Conservation (phyloP, 1,140 invertebrate genomes). For the Tetragonula clypearis region DNA sequence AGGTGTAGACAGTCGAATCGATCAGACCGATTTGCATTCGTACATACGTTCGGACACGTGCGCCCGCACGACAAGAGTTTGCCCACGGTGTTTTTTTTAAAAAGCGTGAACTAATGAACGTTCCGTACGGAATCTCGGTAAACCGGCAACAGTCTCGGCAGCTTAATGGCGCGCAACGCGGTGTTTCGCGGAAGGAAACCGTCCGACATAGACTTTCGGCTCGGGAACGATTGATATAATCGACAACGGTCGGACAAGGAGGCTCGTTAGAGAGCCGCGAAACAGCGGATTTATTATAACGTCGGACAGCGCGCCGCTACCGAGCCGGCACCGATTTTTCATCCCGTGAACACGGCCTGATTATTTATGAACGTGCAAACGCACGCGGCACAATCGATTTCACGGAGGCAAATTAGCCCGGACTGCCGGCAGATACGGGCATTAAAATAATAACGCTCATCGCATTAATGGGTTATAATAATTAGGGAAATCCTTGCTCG, state of each 20-base stretch:
- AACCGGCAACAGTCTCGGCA: not conserved
- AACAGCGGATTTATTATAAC: constrained; percentile 71
- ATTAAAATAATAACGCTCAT: constrained; percentile 81
- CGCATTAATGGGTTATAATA: constrained; percentile 79
- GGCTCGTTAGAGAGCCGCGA: constrained; percentile 62
- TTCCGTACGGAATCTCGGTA: not conserved
- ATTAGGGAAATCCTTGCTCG: constrained; percentile 79
- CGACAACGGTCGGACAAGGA: constrained; percentile 35
- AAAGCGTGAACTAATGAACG: not conserved
- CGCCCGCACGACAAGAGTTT: not conserved
- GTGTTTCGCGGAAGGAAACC: constrained; percentile 27
- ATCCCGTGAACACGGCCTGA: constrained; percentile 73
- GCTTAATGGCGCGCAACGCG: constrained; percentile 4
- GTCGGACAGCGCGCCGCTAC: constrained; percentile 52
- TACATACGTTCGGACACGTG: too few species aligned
- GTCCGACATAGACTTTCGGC: constrained; percentile 4
- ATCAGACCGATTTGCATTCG: not conserved
- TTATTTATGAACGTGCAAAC: constrained; percentile 78
- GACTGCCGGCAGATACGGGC: constrained; percentile 69
- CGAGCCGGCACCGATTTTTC: constrained; percentile 68
- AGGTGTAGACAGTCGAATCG: constrained; percentile 3
- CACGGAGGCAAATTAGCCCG: constrained; percentile 76
- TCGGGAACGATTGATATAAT: constrained; percentile 43
- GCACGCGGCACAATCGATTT: constrained; percentile 78
- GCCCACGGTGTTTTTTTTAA: not conserved